Conservation (phyloP, 2,888 invertebrate species). For the Plutella xylostella region DNA sequence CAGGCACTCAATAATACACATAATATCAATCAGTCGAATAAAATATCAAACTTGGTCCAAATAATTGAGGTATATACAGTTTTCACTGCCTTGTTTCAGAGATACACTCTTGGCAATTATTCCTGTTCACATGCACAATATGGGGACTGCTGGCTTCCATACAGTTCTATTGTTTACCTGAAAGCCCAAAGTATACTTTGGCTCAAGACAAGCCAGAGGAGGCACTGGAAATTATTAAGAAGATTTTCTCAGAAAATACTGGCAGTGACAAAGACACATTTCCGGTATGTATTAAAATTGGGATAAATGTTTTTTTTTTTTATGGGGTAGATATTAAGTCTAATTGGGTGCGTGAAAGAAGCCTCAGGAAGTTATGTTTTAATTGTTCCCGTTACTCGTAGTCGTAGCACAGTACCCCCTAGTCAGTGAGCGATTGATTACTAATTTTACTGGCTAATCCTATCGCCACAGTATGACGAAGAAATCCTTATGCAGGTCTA, state of each 20-base stretch:
- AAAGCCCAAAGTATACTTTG: constrained; percentile 40
- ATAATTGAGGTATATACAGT: neutral
- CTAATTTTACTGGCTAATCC: no score
- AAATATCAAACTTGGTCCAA: no score
- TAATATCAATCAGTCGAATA: neutral
- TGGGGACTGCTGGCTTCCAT: constrained; percentile 34
- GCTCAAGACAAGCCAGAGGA: constrained; percentile 32
- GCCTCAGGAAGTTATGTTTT: no score
- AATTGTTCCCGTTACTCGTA: no score
- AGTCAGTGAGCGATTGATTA: no score
- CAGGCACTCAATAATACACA: neutral
- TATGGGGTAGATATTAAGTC: no score
- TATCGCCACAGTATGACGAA: no score
- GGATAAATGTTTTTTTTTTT: constrained; percentile 8
- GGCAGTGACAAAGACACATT: constrained; percentile 29
- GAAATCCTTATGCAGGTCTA: no score
- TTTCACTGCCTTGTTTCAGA: constrained; percentile 24
- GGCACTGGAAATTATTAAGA: constrained; percentile 32
- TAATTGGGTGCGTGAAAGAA: no score
- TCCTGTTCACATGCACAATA: constrained; percentile 31
- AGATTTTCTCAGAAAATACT: constrained; percentile 33
- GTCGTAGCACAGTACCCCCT: no score
- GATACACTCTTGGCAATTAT: constrained; percentile 41
- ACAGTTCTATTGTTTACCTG: constrained; percentile 33
- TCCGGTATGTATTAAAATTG: constrained; percentile 31